Evolutionary conservation across 2,113 vertebrate species (phyloP).

Genomic region (Nycticryphes semicollaris): DNA sequence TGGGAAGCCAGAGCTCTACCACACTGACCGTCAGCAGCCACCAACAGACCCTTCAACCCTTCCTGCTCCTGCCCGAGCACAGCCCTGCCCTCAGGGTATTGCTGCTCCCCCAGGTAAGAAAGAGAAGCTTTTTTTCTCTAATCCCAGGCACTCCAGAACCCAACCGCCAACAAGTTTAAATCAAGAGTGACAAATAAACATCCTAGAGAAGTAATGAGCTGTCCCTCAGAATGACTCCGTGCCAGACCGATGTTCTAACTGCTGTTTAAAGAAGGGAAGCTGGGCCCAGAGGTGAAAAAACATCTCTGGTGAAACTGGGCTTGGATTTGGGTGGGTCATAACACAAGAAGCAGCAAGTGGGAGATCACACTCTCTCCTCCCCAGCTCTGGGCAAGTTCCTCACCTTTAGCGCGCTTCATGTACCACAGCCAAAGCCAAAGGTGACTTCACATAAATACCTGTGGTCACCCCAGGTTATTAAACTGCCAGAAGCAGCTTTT

Average conservation of each 20-base stretch:
- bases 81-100: neutral
- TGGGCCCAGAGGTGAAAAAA: neutral
- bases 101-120: neutral
- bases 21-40: neutral
- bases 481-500: neutral
- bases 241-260: neutral
- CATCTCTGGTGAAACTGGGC: neutral
- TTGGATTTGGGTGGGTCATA: neutral
- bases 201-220: neutral
- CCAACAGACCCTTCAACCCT: neutral
- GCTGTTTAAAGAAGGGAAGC: neutral
- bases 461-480: neutral
- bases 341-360: neutral
- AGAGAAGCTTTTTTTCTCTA: neutral
- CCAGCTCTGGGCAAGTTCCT: neutral
- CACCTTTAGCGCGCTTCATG: accelerated
- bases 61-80: neutral
- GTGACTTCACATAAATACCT: neutral
- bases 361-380: neutral
- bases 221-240: neutral
- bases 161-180: neutral
- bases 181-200: neutral
- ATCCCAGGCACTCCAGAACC: neutral
- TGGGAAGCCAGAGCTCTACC: neutral
- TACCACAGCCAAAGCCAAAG: neutral